phyloP scores from a whole-genome alignment of 1,140 invertebrate genomes.

The Sitophilus oryzae region DNA sequence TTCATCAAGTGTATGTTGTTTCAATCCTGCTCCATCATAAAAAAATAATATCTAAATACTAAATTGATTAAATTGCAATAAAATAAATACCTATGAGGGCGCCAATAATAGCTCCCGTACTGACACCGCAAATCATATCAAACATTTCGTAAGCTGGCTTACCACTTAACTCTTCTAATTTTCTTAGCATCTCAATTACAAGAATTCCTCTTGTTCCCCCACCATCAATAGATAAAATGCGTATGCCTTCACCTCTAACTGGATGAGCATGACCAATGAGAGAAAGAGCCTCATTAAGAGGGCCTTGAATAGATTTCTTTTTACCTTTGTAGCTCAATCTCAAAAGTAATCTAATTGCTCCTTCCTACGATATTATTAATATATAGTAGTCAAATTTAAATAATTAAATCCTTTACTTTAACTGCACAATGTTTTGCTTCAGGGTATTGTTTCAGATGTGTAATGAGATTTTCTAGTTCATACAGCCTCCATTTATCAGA shows the following conservation, averaged over 20 bases:
- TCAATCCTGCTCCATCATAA: too few species aligned
- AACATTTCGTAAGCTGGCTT: constrained; percentile 66
- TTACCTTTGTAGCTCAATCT: constrained; percentile 43
- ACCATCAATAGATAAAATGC: constrained; percentile 83
- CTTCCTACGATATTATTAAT: constrained; percentile 48
- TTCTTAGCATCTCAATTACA: constrained; percentile 72
- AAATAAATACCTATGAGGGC: constrained; percentile 56
- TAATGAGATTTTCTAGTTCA: constrained; percentile 47
- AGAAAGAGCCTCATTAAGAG: constrained; percentile 59
- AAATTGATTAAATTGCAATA: too few species aligned
- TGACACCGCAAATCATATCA: constrained; percentile 89
- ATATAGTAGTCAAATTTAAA: neutral
- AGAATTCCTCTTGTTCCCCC: constrained; percentile 82
- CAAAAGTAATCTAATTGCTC: constrained; percentile 57
- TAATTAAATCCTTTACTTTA: constrained; percentile 49
- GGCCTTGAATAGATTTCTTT: constrained; percentile 45
- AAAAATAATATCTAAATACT: too few species aligned
- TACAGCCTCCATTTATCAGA: constrained; percentile 51
- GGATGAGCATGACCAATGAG: constrained; percentile 70
- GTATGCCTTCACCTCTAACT: constrained; percentile 65
- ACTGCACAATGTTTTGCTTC: constrained; percentile 64
- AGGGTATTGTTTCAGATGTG: constrained; percentile 65
- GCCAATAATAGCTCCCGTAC: constrained; percentile 77
- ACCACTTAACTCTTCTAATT: constrained; percentile 67
- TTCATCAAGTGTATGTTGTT: constrained; percentile 26